These are phyloP conservation scores for Ladona fulva DNA, from an alignment of 1,140 invertebrate species.

Conservation along the genomic window DNA sequence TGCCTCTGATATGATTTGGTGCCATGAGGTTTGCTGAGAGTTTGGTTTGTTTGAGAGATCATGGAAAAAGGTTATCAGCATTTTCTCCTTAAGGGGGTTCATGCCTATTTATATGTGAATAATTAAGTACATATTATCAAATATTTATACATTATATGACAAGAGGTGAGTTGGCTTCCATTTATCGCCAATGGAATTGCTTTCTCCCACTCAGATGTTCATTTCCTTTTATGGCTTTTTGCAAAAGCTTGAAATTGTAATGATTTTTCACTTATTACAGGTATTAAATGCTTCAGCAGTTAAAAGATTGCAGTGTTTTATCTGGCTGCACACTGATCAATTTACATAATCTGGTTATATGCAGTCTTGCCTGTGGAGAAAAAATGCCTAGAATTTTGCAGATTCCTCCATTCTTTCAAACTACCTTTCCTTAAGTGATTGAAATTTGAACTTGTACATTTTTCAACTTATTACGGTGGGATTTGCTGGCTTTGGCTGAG, in stretches of 20 bases:
- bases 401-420: background rate
- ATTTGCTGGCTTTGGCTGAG: background rate
- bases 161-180: background rate
- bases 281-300: background rate
- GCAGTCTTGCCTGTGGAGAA: too few relatives aligned
- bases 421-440: background rate
- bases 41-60: too few relatives aligned
- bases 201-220: background rate
- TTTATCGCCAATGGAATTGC: background rate
- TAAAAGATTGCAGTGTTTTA: background rate
- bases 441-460: background rate
- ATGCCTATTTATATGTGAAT: constrained; percentile 3
- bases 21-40: too few relatives aligned
- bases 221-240: background rate
- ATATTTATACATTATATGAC: background rate
- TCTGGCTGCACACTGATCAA: too few relatives aligned
- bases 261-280: constrained; percentile 1
- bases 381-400: background rate
- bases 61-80: too few relatives aligned
- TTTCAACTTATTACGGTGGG: background rate
- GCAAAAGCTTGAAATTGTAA: constrained; percentile 6
- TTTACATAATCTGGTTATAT: too few relatives aligned
- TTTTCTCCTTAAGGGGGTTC: background rate
- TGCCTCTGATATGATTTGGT: too few relatives aligned
- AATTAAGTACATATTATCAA: background rate